Evolutionary conservation across 2,888 invertebrate genomes (phyloP), one percentile per base, ranked within the genome.

Genomic region (Tinea trinotella): DNA sequence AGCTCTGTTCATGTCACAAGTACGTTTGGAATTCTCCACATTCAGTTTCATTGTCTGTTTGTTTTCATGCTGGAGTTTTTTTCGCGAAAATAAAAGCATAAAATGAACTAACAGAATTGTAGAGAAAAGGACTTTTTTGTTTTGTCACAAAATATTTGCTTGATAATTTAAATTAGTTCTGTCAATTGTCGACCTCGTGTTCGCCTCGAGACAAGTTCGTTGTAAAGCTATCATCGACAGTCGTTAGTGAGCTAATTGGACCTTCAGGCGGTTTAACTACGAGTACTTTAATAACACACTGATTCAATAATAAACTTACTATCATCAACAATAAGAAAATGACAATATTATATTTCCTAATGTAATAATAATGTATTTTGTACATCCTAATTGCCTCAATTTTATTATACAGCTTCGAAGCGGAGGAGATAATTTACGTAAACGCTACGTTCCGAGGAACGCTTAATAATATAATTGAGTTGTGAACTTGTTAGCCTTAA

Each of bases 171-270:
- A 30, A 30, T 30, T 10, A 30, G n/a, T 2, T 22, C 7, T n/a
- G n/a, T n/a, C n/a, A n/a, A n/a, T n/a, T n/a, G n/a, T n/a, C n/a
- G n/a, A n/a, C 30, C 7, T 30, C 30, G 30, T 30, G n/a, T 30
- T n/a, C 7, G 30, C 30, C 22, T 30, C 30, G 30, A 30, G 30
- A 30, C 30, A 30, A 30, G n/a, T n/a, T 30, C 7, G 3, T 30
- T 40, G 7, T 40, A 40, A 35, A 40, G 40, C 40, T 40, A 40
- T 40, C 40, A 12, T 15, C 12, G 15, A 15, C 40, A 12, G 15
- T 40, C 40, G 40, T 40, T 40, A 40, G 7, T n/a, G 30, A 30
- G 40, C 40, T 40, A 40, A 40, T 15, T 40, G 13, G 15, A 12
- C 13, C 40, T 40, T 15, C 40, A 15, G 40, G 40, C 40, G 40